Evolutionary conservation across 2,888 invertebrate species (phyloP).

Genomic region (Drosophila lacicola): DNA sequence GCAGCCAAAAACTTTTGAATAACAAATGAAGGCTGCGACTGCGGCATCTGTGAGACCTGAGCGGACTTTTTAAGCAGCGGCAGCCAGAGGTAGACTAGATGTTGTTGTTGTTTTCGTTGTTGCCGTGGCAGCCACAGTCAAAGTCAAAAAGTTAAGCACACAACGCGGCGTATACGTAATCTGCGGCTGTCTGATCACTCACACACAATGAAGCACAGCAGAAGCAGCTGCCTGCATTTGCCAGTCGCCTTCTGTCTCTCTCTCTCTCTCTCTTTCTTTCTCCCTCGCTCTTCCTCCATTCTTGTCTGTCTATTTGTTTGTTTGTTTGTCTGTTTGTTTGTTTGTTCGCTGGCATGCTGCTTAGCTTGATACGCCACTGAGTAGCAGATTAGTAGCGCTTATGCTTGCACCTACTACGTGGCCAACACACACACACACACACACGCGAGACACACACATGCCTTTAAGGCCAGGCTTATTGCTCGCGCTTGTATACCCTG

Average conservation of each 20-base stretch:
- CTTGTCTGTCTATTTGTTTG: slow-evolving; percentile 11
- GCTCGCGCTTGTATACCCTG: slow-evolving; percentile 30
- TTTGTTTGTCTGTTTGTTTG: slow-evolving; percentile 52
- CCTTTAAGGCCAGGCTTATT: slow-evolving; percentile 18
- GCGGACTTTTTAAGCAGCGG: slow-evolving; percentile 71
- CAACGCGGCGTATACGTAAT: slow-evolving; percentile 76
- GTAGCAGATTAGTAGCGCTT: slow-evolving; percentile 80
- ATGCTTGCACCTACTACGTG: slow-evolving; percentile 80
- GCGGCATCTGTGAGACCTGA: slow-evolving; percentile 68
- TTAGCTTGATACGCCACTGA: slow-evolving; percentile 80
- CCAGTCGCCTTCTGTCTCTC: slow-evolving; percentile 17
- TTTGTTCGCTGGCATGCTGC: slow-evolving; percentile 63
- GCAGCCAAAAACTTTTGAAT: slow-evolving; percentile 78
- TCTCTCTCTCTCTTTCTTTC: slow-evolving; percentile 6
- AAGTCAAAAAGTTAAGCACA: slow-evolving; percentile 77
- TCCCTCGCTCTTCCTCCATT: slow-evolving; percentile 2
- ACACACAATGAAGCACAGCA: slow-evolving; percentile 39
- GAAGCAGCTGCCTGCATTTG: slow-evolving; percentile 35
- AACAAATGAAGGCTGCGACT: slow-evolving; percentile 78
- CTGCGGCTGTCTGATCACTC: slow-evolving; percentile 75
- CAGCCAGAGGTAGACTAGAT: slow-evolving; percentile 43
- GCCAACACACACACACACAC: slow-evolving; percentile 39
- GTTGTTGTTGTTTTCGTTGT: slow-evolving; percentile 21
- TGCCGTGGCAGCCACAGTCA: slow-evolving; percentile 63
- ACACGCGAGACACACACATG: slow-evolving; percentile 36